These are phyloP conservation scores for Crocuta crocuta DNA, from an alignment of 2,113 vertebrate genomes.

Conservation along the genomic window DNA sequence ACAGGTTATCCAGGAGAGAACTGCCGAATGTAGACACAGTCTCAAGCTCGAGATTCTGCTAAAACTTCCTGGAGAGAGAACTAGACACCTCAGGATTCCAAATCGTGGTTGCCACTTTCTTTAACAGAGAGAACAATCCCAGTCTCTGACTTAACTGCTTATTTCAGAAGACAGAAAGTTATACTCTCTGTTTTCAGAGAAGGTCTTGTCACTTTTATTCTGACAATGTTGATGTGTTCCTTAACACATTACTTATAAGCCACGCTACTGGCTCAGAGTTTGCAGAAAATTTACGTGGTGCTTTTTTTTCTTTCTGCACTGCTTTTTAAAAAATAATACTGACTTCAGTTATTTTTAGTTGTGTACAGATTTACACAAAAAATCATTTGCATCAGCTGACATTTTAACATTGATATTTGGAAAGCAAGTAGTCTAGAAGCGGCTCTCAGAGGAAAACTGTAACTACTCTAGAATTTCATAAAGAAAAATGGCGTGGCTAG, in stretches of 20 bases:
- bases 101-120: slow-evolving; percentile 47
- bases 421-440: neutral
- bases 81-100: neutral
- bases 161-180: slow-evolving; percentile 68
- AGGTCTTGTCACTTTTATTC: slow-evolving; percentile 64
- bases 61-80: neutral
- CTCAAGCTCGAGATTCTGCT: neutral
- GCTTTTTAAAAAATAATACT: neutral
- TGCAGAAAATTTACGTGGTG: slow-evolving; percentile 21
- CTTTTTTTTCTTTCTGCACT: neutral
- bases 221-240: slow-evolving; percentile 45
- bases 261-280: slow-evolving; percentile 61
- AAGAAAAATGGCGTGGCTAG: neutral
- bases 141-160: neutral
- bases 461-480: neutral
- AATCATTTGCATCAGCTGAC: slow-evolving; percentile 11
- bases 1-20: neutral
- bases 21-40: neutral
- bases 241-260: slow-evolving; percentile 53
- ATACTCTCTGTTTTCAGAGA: slow-evolving; percentile 61
- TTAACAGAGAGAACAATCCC: slow-evolving; percentile 63
- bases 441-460: neutral
- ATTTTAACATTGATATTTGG: slow-evolving; percentile 56
- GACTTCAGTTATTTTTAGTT: neutral
- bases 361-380: neutral